These are phyloP conservation scores for Drosophila tristis DNA, from an alignment of 1,140 invertebrate species.

Conservation along the genomic window DNA sequence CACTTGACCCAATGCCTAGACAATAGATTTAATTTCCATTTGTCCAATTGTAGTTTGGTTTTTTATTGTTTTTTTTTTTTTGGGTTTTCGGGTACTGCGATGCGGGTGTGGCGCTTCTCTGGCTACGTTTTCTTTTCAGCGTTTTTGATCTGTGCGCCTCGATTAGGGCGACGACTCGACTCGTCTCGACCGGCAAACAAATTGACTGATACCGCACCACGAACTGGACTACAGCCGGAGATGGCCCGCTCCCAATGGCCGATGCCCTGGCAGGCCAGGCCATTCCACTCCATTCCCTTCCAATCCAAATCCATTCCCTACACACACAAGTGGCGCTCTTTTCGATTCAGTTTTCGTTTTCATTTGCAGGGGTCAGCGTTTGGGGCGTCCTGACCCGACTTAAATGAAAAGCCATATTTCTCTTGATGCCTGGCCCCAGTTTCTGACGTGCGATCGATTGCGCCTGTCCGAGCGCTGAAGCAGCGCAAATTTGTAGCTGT, in stretches of 20 bases:
- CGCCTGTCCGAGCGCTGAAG: slow-evolving; percentile 62
- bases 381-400: slow-evolving; percentile 74
- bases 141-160: slow-evolving; percentile 77
- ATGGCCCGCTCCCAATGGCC: slow-evolving; percentile 62
- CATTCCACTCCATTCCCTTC: slow-evolving; percentile 24
- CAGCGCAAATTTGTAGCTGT: slow-evolving; percentile 73
- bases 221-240: slow-evolving; percentile 40
- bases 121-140: slow-evolving; percentile 51
- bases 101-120: slow-evolving; percentile 79
- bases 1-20: slow-evolving; percentile 77
- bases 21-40: slow-evolving; percentile 75
- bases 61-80: too few relatives aligned
- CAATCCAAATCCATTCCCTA: slow-evolving; percentile 18
- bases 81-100: slow-evolving; percentile 12
- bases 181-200: slow-evolving; percentile 60
- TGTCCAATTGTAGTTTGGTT: slow-evolving; percentile 58
- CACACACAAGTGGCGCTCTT: slow-evolving; percentile 57
- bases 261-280: slow-evolving; percentile 13
- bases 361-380: slow-evolving; percentile 53
- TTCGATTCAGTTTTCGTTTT: slow-evolving; percentile 79
- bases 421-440: slow-evolving; percentile 72
- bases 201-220: slow-evolving; percentile 67
- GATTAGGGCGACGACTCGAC: slow-evolving; percentile 33
- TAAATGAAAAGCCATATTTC: slow-evolving; percentile 82
- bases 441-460: slow-evolving; percentile 80